Base-by-base conservation (phyloP, 92 coral and sea anemone genomes). In the Epizoanthus stellaris region DNA sequence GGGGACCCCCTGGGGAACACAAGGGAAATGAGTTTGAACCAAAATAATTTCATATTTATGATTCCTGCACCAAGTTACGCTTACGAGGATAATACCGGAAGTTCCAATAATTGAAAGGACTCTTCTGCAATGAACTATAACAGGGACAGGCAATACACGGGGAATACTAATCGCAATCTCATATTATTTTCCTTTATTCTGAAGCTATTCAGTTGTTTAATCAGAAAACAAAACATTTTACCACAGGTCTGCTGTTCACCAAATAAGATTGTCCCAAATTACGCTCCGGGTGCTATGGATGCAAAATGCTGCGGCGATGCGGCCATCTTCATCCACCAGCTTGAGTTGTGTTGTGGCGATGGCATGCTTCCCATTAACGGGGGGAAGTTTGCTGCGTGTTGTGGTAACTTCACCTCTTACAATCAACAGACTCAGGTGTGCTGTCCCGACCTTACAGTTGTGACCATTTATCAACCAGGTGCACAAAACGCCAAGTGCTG, bases 401-500 rank as follows among this genome's bases (percentile, higher is more conserved):
- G 90, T 39, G 87, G 87, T 2, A 80, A 56, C 39, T 52, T 23
- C 25, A 23, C 63, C 52, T 67, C 85, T 19, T 87, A 82, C 74
- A 87, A 87, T 45, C 42, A 64, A n/a, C 57, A 12, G 43, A 82
- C 80, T 9, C 82, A 84, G 42, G 82, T 84, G 10, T 84, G 87
- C 58, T 84, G 87, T 23, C 80, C 87, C 2, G 87, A 61, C 21
- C 21, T 54, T 17, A 84, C 36, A 19, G 81, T 84, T 12, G 80
- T 84, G 6, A 49, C 79, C 38, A 71, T 39, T 15, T 84, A 84
- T 73, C 45, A 25, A 19, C 82, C 72, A 23, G 87, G 87, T 0
- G 87, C 79, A 59, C 13, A 11, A 12, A 58, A 84, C 68, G 58
- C 82, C 15, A 72, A 30, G 13, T 87, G 90, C 39, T 87, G 90